A percentile compares a stretch with the other conserved stretches of the same genome.
These are phyloP conservation scores for Pseudochaenichthys georgianus DNA, from an alignment of 2,797 vertebrate species.

Conservation along the genomic window DNA sequence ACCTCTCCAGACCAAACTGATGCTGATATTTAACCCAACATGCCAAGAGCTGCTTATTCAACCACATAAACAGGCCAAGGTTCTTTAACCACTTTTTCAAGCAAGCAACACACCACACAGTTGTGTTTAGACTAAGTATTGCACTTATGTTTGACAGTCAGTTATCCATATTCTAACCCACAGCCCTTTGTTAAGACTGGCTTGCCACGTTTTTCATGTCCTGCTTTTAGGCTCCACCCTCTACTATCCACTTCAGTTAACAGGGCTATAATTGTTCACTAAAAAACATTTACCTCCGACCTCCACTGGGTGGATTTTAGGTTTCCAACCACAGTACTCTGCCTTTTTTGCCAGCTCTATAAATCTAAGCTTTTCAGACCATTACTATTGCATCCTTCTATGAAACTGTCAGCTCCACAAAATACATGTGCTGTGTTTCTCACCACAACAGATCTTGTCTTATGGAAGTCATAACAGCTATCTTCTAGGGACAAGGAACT, in stretches of 20 bases:
- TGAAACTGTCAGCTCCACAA: neutral
- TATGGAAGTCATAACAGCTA: no score
- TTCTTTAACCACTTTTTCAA: neutral
- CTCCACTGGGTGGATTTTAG: neutral
- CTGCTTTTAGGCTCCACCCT: neutral
- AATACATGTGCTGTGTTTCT: no score
- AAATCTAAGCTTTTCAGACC: neutral
- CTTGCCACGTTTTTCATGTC: slow-evolving; percentile 5
- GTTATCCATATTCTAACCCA: neutral
- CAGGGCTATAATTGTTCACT: neutral
- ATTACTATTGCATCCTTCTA: neutral
- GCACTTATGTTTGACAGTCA: neutral
- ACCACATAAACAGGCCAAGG: neutral
- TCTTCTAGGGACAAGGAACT: no score
- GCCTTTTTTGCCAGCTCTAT: neutral
- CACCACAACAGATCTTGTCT: no score
- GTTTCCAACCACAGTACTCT: neutral
- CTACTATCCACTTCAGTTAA: neutral
- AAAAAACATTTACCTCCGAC: neutral
- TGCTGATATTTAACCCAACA: neutral
- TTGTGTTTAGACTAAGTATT: neutral
- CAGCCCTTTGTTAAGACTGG: neutral
- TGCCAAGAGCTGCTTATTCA: neutral
- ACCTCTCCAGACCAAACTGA: neutral
- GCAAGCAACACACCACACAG: neutral